These are phyloP conservation scores for Psophia crepitans DNA, from an alignment of 2,113 vertebrate species.

Conservation along the genomic window DNA sequence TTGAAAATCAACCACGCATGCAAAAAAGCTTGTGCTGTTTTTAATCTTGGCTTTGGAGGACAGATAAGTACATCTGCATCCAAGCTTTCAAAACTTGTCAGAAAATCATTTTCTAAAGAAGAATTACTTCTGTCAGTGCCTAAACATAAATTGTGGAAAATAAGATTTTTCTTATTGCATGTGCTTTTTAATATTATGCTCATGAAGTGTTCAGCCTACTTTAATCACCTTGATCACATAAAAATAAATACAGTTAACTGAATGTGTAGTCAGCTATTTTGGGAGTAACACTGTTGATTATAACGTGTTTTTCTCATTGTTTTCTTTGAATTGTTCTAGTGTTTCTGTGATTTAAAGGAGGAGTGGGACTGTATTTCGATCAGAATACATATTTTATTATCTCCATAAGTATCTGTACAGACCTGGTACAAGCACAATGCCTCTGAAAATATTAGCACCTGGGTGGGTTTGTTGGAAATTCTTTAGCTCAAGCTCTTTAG, in stretches of 20 bases:
- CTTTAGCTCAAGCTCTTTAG: background rate
- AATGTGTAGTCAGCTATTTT: background rate
- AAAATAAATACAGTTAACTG: background rate
- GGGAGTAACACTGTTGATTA: background rate
- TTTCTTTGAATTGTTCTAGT: background rate
- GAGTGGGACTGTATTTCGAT: background rate
- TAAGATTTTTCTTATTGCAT: background rate
- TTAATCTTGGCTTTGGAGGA: slow-evolving; percentile 23
- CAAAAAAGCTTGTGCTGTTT: background rate
- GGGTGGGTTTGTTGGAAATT: background rate
- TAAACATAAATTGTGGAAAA: background rate
- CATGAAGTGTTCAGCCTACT: background rate
- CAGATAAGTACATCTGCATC: background rate
- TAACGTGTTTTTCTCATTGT: background rate
- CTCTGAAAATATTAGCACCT: background rate
- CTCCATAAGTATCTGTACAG: background rate
- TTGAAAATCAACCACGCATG: background rate
- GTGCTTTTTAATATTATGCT: background rate
- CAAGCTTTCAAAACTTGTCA: background rate
- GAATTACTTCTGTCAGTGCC: background rate
- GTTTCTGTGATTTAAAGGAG: background rate
- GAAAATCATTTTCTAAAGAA: background rate
- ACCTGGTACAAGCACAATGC: background rate
- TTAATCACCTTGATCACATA: background rate
- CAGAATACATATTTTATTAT: background rate